Evolutionary conservation across 64 coral and sea anemone species (phyloP).

Genomic region (Porites lutea): DNA sequence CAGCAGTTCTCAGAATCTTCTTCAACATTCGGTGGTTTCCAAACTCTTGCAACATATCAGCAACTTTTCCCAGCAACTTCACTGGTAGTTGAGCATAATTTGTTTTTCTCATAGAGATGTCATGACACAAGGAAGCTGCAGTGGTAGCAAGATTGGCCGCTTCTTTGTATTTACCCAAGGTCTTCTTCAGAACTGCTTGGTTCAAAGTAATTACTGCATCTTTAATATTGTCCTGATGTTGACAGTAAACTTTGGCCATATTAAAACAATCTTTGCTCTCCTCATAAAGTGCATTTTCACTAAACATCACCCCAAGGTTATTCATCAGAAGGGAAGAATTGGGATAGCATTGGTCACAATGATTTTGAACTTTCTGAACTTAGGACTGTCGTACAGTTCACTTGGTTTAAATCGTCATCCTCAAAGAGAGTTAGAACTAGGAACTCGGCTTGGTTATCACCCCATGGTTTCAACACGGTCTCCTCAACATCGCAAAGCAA

Average conservation of each 20-base stretch:
- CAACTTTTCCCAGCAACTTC: background rate
- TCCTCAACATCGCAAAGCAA: background rate
- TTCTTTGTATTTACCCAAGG: background rate
- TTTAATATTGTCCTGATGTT: background rate
- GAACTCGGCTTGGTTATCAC: background rate
- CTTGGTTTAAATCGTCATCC: background rate
- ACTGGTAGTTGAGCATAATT: background rate
- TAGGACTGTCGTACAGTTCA: background rate
- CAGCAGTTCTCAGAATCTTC: background rate
- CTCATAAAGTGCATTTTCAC: background rate
- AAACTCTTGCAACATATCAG: background rate
- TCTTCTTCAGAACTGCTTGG: background rate
- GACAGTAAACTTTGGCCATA: background rate
- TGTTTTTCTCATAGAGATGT: background rate
- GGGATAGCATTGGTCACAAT: background rate
- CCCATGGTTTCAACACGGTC: background rate
- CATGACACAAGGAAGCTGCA: background rate
- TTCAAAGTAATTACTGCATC: slow-evolving; percentile 5
- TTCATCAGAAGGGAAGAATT: background rate
- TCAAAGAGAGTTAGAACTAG: background rate
- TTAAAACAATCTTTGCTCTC: background rate
- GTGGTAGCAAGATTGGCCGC: background rate
- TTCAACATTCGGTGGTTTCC: background rate
- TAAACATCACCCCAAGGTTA: slow-evolving; percentile 17
- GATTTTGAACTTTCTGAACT: background rate